phyloP scores from a whole-genome alignment of 2,797 vertebrate genomes.

The Betta splendens region DNA sequence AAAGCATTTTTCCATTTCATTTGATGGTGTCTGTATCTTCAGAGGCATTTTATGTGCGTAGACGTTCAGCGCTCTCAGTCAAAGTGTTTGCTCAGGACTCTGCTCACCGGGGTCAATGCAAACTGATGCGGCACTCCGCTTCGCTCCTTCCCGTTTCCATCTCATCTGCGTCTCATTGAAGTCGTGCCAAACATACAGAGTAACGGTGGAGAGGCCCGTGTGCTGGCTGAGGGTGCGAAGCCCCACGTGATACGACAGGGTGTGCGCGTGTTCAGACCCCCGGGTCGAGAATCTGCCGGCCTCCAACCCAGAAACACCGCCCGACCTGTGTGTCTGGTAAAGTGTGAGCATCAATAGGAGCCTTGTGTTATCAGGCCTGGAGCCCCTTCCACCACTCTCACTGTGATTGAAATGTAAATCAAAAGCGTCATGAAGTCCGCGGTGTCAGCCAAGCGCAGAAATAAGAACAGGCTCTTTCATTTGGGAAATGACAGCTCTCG shows the following conservation, averaged over 20 bases:
- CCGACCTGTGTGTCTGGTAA: conserved; percentile 35
- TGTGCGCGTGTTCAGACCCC: conserved; percentile 28
- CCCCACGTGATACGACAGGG: conserved; percentile 3
- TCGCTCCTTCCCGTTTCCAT: conserved; percentile 46
- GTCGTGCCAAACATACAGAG: conserved; percentile 62
- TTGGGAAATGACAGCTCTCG: conserved; percentile 60
- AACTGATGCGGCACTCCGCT: conserved; percentile 48
- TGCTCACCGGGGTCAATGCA: conserved; percentile 38
- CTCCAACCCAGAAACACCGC: conserved; percentile 48
- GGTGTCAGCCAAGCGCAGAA: conserved; percentile 62
- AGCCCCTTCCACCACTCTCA: neutral
- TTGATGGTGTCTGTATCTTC: too few relatives aligned
- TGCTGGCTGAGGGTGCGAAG: conserved; percentile 26
- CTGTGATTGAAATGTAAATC: conserved; percentile 69
- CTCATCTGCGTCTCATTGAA: conserved; percentile 68
- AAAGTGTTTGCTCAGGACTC: conserved; percentile 7
- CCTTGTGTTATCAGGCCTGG: conserved; percentile 65
- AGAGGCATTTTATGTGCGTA: too few relatives aligned
- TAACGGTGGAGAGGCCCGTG: conserved; percentile 33
- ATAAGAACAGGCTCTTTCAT: conserved; percentile 72
- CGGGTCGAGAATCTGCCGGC: conserved; percentile 50
- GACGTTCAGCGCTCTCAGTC: too few relatives aligned
- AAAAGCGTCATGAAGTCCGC: conserved; percentile 66
- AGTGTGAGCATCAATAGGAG: conserved; percentile 57
- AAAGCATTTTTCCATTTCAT: too few relatives aligned